These are phyloP conservation scores for Rhingia campestris DNA, from an alignment of 2,888 invertebrate species.

Conservation along the genomic window DNA sequence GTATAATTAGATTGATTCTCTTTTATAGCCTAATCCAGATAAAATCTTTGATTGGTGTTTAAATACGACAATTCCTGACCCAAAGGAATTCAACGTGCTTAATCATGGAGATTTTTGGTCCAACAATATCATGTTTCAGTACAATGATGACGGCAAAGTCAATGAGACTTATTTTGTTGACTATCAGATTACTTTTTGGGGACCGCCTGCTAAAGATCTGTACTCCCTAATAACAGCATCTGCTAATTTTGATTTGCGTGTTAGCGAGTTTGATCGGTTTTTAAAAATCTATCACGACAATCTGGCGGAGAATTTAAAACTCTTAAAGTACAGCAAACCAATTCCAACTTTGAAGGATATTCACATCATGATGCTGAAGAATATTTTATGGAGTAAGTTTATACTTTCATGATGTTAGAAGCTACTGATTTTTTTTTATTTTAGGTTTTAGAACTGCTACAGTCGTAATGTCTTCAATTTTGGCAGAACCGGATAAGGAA, in stretches of 20 bases:
- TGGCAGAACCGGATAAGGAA: conserved; percentile 77
- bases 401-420: not conserved
- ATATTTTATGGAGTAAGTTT: conserved; percentile 77
- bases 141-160: conserved; percentile 77
- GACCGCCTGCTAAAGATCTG: conserved; percentile 77
- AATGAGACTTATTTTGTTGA: conserved; percentile 79
- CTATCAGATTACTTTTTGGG: conserved; percentile 77
- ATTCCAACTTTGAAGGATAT: conserved; percentile 78
- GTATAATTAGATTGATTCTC: not conserved
- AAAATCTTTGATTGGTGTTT: no score
- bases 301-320: conserved; percentile 76
- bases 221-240: conserved; percentile 80
- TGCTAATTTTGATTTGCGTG: conserved; percentile 77
- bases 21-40: no score
- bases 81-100: conserved; percentile 75
- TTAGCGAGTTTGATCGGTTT: conserved; percentile 79
- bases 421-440: not conserved
- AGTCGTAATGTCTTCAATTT: conserved; percentile 77
- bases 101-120: conserved; percentile 75
- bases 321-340: conserved; percentile 76
- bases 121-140: conserved; percentile 80
- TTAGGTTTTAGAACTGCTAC: conserved; percentile 77
- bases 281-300: conserved; percentile 79
- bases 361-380: conserved; percentile 77
- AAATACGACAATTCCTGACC: not conserved